phyloP scores from a whole-genome alignment of 2,113 vertebrate genomes.

The Probosciger aterrimus region DNA sequence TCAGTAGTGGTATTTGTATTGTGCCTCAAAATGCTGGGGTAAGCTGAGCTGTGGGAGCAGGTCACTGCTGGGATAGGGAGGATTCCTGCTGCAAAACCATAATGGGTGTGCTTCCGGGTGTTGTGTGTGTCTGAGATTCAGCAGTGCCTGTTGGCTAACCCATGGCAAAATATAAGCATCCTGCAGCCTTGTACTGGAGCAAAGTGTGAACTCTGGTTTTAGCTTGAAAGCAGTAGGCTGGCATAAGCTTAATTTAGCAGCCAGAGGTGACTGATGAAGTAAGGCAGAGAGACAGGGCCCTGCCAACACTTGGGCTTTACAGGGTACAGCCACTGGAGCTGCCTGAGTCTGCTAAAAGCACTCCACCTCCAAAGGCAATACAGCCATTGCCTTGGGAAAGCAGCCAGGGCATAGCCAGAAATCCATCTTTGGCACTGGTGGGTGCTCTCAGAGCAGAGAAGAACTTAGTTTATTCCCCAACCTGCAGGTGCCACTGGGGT shows the following conservation, averaged over 20 bases:
- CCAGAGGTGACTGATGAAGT: neutral
- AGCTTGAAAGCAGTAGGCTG: neutral
- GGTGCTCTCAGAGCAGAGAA: neutral
- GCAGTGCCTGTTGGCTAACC: neutral
- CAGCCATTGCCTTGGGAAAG: neutral
- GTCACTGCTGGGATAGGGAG: neutral
- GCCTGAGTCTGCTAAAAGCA: rapidly evolving
- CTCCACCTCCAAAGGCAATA: neutral
- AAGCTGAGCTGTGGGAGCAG: neutral
- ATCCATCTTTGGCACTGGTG: neutral
- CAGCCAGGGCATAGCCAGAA: neutral
- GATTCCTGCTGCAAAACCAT: neutral
- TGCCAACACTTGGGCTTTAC: neutral
- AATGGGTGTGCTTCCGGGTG: neutral
- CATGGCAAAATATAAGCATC: neutral
- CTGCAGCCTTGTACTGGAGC: neutral
- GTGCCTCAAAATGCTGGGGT: neutral
- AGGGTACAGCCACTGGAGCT: neutral
- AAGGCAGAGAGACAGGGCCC: neutral
- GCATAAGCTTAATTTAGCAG: neutral
- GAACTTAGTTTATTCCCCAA: constrained; percentile 14
- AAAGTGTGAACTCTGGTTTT: neutral
- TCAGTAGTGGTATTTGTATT: neutral
- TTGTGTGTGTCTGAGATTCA: neutral
- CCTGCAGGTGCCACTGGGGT: neutral